These are phyloP conservation scores for Tetraodon nigroviridis DNA, from an alignment of 2,113 vertebrate genomes.

Conservation along the genomic window DNA sequence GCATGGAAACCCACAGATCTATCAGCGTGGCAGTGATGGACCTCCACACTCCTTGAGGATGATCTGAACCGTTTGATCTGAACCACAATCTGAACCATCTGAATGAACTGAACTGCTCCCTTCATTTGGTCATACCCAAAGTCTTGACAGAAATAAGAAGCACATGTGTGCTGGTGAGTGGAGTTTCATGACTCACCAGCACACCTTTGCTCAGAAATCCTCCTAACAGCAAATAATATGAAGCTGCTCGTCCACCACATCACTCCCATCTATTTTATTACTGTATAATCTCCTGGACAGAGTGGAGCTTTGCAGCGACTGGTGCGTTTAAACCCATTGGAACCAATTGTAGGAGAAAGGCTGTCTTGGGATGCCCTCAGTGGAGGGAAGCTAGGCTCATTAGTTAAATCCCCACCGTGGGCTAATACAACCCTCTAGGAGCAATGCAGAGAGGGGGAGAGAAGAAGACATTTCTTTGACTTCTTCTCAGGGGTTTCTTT, in stretches of 20 bases:
- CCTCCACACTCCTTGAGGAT: too few species aligned
- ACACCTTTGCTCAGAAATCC: constrained; percentile 29
- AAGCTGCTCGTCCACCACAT: constrained; percentile 46
- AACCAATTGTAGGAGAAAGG: constrained; percentile 80
- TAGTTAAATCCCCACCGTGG: constrained; percentile 80
- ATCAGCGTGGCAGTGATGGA: too few species aligned
- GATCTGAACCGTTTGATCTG: too few species aligned
- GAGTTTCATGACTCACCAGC: background rate
- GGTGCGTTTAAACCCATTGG: constrained; percentile 77
- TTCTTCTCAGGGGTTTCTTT: constrained; percentile 72
- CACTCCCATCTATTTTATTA: constrained; percentile 73
- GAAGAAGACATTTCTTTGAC: constrained; percentile 73
- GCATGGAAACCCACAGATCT: background rate
- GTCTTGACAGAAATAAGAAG: constrained; percentile 1
- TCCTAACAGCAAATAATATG: constrained; percentile 61
- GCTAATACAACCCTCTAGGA: constrained; percentile 74
- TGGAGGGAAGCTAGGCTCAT: constrained; percentile 78
- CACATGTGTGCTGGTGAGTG: background rate
- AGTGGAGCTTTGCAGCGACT: constrained; percentile 67
- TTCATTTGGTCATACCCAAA: too few species aligned
- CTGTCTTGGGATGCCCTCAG: constrained; percentile 76
- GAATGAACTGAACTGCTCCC: too few species aligned
- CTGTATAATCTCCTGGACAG: constrained; percentile 73
- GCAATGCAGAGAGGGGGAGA: constrained; percentile 57
- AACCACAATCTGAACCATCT: too few species aligned